Evolutionary conservation across 2,888 invertebrate species (phyloP), one percentile per base, ranked within the genome.

Genomic region (Onchidella celtica): DNA sequence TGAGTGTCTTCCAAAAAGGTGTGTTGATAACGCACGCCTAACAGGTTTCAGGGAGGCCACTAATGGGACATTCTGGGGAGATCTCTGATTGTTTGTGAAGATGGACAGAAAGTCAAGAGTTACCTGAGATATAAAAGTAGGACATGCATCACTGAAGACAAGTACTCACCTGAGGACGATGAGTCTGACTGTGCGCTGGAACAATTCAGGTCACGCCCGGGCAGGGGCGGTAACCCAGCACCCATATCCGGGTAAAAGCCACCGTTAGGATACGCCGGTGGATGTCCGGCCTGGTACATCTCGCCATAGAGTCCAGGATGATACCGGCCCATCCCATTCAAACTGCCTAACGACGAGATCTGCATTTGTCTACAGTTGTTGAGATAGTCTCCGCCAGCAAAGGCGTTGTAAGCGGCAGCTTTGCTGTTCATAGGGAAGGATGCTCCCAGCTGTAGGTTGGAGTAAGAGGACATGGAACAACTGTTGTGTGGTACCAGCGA

Each of bases 201-300:
- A 82, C 91, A 91, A 75, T 89, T 89, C 68, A 90, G 86, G n/a
- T 91, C 91, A 69, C 91, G 72, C 6, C 90, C 90, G 0, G 90
- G 88, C 77, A 91, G 86, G 17, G 90, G 89, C 34, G 90, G 90
- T 55, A 90, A 86, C 55, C 90, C 90, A n/a, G 89, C 87, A 2
- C 89, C 83, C 88, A 91, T 90, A 79, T 91, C 91, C 40, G 90
- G 87, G 84, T 90, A 91, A 85, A 90, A 90, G 69, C 89, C 88
- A n/a, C 91, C 89, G 82, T 90, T 90, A 36, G 90, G 85, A 77
- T 91, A 91, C 59, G 89, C 87, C 27, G 90, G 86, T 14, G 89
- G 87, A 80, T 91, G 91, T 17, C 89, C 88, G 0, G 88, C 83
- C 80, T 90, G 89, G 83, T 91, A 91, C 87, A 91, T 88, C 80